Percentiles rank a stretch among this genome's conserved stretches.
Conservation (phyloP, 2,888 invertebrate genomes). For the Tubulanus polymorphus region DNA sequence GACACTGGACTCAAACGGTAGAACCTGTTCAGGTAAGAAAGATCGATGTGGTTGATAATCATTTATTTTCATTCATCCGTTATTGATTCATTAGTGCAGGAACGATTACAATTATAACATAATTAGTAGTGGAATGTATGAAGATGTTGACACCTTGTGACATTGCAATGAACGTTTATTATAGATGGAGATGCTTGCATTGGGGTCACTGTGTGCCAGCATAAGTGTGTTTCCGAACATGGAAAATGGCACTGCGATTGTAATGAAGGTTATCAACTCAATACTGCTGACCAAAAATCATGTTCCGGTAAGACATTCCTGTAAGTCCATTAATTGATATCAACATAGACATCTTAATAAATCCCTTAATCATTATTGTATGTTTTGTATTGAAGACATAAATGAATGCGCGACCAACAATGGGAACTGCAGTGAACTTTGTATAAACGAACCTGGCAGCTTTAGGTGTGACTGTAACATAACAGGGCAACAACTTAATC, state of each 20-base stretch:
- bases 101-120: neutral
- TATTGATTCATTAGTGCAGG: neutral
- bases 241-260: slow-evolving; percentile 7
- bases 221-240: slow-evolving; percentile 1
- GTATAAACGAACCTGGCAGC: slow-evolving; percentile 20
- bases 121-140: too few relatives aligned
- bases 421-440: slow-evolving; percentile 22
- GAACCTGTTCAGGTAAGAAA: slow-evolving; percentile 17
- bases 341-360: too few relatives aligned
- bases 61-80: too few relatives aligned
- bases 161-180: too few relatives aligned
- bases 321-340: too few relatives aligned
- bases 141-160: too few relatives aligned
- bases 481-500: neutral
- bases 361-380: too few relatives aligned
- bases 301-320: neutral
- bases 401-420: slow-evolving; percentile 20
- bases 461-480: slow-evolving; percentile 19
- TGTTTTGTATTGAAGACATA: slow-evolving; percentile 18
- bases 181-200: too few relatives aligned
- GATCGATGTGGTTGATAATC: too few relatives aligned
- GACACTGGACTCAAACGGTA: slow-evolving; percentile 11
- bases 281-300: too few relatives aligned
- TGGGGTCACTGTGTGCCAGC: too few relatives aligned
- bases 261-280: neutral